A percentile compares a stretch with the other conserved stretches of the same genome.
phyloP scores from a whole-genome alignment of 1,140 invertebrate species.

The Drosophila mauritiana region DNA sequence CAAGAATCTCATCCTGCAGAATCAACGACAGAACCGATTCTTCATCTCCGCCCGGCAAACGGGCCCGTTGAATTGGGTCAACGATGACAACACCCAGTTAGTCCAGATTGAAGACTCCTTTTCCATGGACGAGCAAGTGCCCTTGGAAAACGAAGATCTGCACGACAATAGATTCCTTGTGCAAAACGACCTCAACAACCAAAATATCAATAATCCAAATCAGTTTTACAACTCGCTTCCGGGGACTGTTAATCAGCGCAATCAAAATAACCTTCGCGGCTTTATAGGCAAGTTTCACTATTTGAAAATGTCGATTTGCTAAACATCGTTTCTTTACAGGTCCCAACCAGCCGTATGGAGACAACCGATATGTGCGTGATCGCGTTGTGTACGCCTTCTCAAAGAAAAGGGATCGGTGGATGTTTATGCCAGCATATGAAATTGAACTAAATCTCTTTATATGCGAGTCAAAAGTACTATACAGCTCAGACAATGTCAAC shows the following conservation, averaged over 20 bases:
- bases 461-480: constrained; percentile 92
- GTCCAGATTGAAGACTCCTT: constrained; percentile 93
- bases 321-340: constrained; percentile 27
- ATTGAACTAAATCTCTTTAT: constrained; percentile 92
- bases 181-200: constrained; percentile 64
- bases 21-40: constrained; percentile 95
- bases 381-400: constrained; percentile 90
- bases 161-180: constrained; percentile 81
- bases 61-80: constrained; percentile 91
- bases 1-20: constrained; percentile 90
- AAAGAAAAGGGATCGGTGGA: constrained; percentile 91
- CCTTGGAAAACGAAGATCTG: constrained; percentile 75
- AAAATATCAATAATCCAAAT: constrained; percentile 81
- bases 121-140: constrained; percentile 86
- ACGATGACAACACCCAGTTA: constrained; percentile 92
- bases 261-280: constrained; percentile 77
- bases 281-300: constrained; percentile 54
- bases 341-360: constrained; percentile 68
- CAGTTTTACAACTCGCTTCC: constrained; percentile 85
- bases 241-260: constrained; percentile 66
- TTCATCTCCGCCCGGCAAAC: constrained; percentile 92
- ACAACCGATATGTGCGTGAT: constrained; percentile 80
- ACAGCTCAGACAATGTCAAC: constrained; percentile 87
- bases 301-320: neutral
- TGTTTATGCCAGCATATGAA: constrained; percentile 91